Evolutionary conservation across 2,888 invertebrate species (phyloP).

Genomic region (Glaucopsyche alexis): DNA sequence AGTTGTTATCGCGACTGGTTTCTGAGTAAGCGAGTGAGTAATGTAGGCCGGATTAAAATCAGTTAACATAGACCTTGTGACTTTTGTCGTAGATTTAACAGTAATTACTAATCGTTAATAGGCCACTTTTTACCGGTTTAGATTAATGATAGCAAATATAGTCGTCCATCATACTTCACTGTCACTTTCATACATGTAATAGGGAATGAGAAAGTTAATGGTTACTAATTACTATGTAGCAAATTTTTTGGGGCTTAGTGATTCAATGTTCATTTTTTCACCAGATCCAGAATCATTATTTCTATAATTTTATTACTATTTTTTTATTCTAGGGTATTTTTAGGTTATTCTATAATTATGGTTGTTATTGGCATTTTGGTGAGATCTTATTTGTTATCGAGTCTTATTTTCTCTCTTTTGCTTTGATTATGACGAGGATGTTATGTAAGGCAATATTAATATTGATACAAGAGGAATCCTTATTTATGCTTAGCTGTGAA

Average conservation of each 20-base stretch:
- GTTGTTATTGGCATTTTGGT: background rate
- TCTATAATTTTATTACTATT: too few relatives aligned
- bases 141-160: background rate
- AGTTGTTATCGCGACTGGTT: conserved; percentile 17
- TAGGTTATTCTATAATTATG: background rate
- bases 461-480: background rate
- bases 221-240: background rate
- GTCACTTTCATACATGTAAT: background rate
- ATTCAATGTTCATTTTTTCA: background rate
- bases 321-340: too few relatives aligned
- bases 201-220: background rate
- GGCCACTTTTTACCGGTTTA: conserved; percentile 7
- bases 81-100: background rate
- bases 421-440: background rate
- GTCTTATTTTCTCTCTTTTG: background rate
- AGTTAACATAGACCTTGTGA: background rate
- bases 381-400: background rate
- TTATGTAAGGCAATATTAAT: background rate
- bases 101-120: background rate
- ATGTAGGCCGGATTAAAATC: conserved; percentile 17
- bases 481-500: background rate
- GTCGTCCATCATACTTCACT: background rate
- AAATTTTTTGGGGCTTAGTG: background rate
- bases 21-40: conserved; percentile 9
- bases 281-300: too few relatives aligned